Evolutionary conservation across 2,888 invertebrate genomes (phyloP).

Genomic region (Oscheius onirici): DNA sequence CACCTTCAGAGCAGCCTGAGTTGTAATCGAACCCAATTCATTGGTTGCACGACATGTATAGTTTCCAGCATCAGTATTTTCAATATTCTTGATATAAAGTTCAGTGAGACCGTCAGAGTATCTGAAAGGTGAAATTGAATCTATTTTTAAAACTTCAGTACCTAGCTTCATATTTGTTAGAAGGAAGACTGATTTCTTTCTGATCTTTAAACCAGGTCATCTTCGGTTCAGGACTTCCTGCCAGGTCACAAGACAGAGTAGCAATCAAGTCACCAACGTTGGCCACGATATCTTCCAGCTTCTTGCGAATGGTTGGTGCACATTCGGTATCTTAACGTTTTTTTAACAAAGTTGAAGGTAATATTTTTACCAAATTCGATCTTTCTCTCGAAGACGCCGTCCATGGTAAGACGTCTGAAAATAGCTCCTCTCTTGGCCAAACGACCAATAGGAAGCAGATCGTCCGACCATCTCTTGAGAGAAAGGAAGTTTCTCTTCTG

Average conservation of each 20-base stretch:
- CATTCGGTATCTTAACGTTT: slow-evolving; percentile 32
- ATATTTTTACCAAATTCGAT: slow-evolving; percentile 72
- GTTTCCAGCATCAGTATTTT: slow-evolving; percentile 85
- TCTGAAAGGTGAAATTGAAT: slow-evolving; percentile 3
- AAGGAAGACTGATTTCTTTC: slow-evolving; percentile 65
- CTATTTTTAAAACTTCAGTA: background rate
- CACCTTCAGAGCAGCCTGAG: slow-evolving; percentile 75
- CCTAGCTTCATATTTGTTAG: slow-evolving; percentile 71
- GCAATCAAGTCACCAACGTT: slow-evolving; percentile 68
- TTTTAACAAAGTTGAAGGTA: background rate
- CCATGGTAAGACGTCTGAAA: slow-evolving; percentile 72
- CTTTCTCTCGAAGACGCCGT: slow-evolving; percentile 73
- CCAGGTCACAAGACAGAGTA: slow-evolving; percentile 71
- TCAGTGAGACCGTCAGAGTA: slow-evolving; percentile 73
- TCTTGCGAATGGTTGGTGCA: slow-evolving; percentile 72
- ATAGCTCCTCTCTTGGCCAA: slow-evolving; percentile 73
- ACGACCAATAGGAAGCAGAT: slow-evolving; percentile 73
- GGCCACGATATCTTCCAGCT: slow-evolving; percentile 71
- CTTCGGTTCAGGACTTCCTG: slow-evolving; percentile 71
- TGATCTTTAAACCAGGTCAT: slow-evolving; percentile 70
- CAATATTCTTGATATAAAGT: slow-evolving; percentile 75
- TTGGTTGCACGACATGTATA: slow-evolving; percentile 86
- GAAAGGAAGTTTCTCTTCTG: slow-evolving; percentile 62
- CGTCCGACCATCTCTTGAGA: slow-evolving; percentile 64
- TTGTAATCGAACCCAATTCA: slow-evolving; percentile 83